Conservation (phyloP, 1,140 invertebrate species). For the Drosophila suzukii region DNA sequence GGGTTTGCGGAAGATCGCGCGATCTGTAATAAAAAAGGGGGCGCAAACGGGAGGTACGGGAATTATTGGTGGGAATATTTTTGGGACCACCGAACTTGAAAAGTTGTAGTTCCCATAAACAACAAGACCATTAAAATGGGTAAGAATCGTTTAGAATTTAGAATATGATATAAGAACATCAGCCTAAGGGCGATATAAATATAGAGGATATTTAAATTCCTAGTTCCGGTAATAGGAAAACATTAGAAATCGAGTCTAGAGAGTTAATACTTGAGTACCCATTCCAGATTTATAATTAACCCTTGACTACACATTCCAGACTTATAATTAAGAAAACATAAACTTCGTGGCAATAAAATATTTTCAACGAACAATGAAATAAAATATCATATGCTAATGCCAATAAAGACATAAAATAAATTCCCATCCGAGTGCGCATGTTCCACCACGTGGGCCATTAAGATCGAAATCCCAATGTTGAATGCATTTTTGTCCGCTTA, state of each 20-base stretch:
- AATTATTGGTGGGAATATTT: slow-evolving; percentile 18
- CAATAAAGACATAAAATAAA: slow-evolving; percentile 43
- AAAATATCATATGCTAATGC: slow-evolving; percentile 32
- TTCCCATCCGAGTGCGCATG: slow-evolving; percentile 23
- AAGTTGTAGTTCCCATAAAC: too few relatives aligned
- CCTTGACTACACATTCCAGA: background rate
- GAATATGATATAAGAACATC: too few relatives aligned
- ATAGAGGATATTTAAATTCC: too few relatives aligned
- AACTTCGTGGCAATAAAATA: slow-evolving; percentile 5
- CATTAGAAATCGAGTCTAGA: too few relatives aligned
- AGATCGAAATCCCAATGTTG: slow-evolving; percentile 33
- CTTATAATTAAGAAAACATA: background rate
- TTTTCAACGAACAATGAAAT: slow-evolving; percentile 7
- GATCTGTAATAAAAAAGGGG: background rate
- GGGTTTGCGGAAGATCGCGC: slow-evolving; percentile 15
- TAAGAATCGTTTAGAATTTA: too few relatives aligned
- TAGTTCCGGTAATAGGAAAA: too few relatives aligned
- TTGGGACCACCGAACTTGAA: too few relatives aligned
- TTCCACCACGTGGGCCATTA: slow-evolving; percentile 37
- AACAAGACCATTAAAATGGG: too few relatives aligned
- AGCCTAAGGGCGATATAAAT: too few relatives aligned
- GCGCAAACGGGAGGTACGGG: background rate
- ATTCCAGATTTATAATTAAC: background rate
- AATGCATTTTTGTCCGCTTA: slow-evolving; percentile 49
- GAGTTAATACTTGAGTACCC: background rate